phyloP scores from a whole-genome alignment of 2,797 vertebrate genomes.

The Clarias pachynema region DNA sequence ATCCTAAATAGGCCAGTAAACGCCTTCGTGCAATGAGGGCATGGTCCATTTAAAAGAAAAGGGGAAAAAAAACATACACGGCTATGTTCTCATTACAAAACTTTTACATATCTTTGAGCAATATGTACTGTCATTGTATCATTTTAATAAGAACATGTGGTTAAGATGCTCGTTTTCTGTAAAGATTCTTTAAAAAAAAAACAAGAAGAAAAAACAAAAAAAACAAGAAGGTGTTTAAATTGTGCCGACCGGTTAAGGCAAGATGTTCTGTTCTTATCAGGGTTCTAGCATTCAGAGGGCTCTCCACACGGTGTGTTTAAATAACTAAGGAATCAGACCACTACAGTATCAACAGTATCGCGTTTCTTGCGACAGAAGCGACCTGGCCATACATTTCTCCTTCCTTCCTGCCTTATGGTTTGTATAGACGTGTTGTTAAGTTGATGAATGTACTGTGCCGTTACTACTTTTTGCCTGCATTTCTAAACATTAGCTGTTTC shows the following conservation, averaged over 20 bases:
- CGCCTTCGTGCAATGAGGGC: background rate
- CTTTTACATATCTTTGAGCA: slow-evolving; percentile 46
- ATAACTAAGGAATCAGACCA: slow-evolving; percentile 13
- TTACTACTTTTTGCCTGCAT: slow-evolving; percentile 99
- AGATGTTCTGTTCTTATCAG: background rate
- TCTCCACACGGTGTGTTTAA: background rate
- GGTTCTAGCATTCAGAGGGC: slow-evolving; percentile 4
- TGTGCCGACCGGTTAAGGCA: background rate
- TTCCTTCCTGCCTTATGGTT: slow-evolving; percentile 76
- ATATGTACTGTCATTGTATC: slow-evolving; percentile 62
- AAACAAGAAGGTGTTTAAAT: background rate
- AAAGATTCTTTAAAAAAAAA: slow-evolving; percentile 14
- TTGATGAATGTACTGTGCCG: slow-evolving; percentile 97
- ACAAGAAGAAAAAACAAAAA: background rate
- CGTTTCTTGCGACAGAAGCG: slow-evolving; percentile 6
- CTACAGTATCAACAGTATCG: slow-evolving; percentile 24
- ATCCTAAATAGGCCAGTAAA: slow-evolving; percentile 34
- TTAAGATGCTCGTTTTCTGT: slow-evolving; percentile 15
- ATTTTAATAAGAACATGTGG: slow-evolving; percentile 48
- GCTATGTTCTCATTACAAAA: slow-evolving; percentile 2
- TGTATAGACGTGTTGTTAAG: slow-evolving; percentile 82
- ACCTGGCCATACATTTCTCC: slow-evolving; percentile 46
- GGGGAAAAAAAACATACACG: background rate
- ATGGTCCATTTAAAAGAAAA: background rate
- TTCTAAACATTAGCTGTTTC: slow-evolving; percentile 86